Evolutionary conservation across 2,888 invertebrate genomes (phyloP), one percentile per base, ranked within the genome.

Genomic region (Plebejus anna): DNA sequence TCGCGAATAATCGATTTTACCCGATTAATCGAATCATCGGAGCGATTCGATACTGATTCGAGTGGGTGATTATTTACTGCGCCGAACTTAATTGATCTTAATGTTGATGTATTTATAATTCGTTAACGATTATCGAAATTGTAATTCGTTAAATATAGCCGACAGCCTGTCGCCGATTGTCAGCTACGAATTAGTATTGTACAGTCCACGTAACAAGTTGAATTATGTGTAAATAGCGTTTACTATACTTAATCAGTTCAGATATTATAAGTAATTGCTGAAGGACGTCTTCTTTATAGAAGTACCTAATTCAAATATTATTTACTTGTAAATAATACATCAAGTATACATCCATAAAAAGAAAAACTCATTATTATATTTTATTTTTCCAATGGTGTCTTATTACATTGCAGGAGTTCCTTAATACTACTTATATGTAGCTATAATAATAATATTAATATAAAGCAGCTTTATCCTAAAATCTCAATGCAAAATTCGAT

Each of bases 11-110:
- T 76, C 76, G 76, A 76, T 70, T 76, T 73, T 72, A 76, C 32
- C 32, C 71, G 72, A 79, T 78, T 78, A 76, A 77, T 78, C 77
- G 61, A 80, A 78, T 78, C 79, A 78, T 77, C 77, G 66, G 77
- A 75, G 55, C 76, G 76, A 72, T 71, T 71, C 55, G 71, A 71
- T 72, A 72, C 47, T 42, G 70, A 70, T 71, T 57, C 66, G 51
- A 61, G 76, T 76, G 71, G 59, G 76, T 42, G 70, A 51, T 76
- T 76, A 38, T 70, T 70, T 76, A 72, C 51, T 38, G 57, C 22
- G 47, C 59, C 71, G 71, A 76, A 55, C 28, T 57, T 16, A 71
- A 71, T 76, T 76, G 76, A 76, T 71, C 71, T 76, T 51, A 72
- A 47, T 47, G 72, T 47, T 28, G 47, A 72, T 51, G 72, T 47